A percentile compares a stretch with the other conserved stretches of the same genome.
Evolutionary conservation across 2,113 vertebrate species (phyloP).

Genomic region (Osmerus mordax): DNA sequence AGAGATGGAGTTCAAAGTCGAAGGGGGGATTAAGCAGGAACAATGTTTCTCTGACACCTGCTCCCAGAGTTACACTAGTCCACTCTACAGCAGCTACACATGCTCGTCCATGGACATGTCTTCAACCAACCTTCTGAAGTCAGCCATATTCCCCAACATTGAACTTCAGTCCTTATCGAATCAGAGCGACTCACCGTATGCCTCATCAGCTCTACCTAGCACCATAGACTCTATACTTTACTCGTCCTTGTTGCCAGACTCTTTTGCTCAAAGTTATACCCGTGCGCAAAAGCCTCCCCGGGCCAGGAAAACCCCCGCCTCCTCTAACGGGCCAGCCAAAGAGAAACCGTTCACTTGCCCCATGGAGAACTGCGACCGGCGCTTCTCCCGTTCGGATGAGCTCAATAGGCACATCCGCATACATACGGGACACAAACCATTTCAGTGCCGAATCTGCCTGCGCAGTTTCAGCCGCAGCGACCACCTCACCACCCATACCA

Average conservation of each 20-base stretch:
- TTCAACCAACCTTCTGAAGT: conserved; percentile 63
- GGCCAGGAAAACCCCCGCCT: conserved; percentile 78
- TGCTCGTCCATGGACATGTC: conserved; percentile 67
- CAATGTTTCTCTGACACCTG: conserved; percentile 74
- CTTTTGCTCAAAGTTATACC: conserved; percentile 71
- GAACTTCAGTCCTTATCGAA: conserved; percentile 63
- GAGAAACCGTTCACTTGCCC: conserved; percentile 96
- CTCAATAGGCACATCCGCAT: conserved; percentile 96
- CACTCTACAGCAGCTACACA: conserved; percentile 70
- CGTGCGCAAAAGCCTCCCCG: conserved; percentile 75
- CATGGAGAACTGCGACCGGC: conserved; percentile 89
- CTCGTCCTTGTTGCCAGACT: conserved; percentile 68
- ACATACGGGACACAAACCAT: conserved; percentile 97
- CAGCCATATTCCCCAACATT: conserved; percentile 51
- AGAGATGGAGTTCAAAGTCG: conserved; percentile 75
- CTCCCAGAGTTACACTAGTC: conserved; percentile 68
- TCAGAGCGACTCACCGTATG: conserved; percentile 66
- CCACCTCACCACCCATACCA: conserved; percentile 96
- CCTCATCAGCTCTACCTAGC: conserved; percentile 73
- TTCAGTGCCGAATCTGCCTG: conserved; percentile 97
- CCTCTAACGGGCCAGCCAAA: conserved; percentile 86
- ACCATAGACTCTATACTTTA: conserved; percentile 72
- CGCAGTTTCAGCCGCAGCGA: conserved; percentile 97
- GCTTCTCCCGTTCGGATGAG: conserved; percentile 94
- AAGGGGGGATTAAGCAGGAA: conserved; percentile 74